Conservation (phyloP, 2,113 vertebrate genomes). For the Saccopteryx leptura region DNA sequence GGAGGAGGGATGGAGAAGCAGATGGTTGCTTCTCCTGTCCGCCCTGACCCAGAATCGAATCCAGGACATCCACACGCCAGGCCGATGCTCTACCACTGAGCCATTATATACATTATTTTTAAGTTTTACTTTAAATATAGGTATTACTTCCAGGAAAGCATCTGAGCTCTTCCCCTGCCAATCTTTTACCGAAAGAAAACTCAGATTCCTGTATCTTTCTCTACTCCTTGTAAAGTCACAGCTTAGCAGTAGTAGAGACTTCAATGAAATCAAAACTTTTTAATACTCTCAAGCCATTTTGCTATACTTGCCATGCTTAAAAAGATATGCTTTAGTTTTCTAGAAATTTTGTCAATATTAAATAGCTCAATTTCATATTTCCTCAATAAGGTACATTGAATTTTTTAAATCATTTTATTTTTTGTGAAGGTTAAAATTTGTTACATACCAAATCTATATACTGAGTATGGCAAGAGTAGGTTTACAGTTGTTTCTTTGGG, state of each 20-base stretch:
- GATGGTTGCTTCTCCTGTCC: too few species aligned
- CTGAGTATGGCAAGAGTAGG: background rate
- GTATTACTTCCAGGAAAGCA: background rate
- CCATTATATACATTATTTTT: background rate
- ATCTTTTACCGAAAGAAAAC: background rate
- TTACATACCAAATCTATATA: background rate
- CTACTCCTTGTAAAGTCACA: background rate
- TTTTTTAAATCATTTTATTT: slow-evolving; percentile 25
- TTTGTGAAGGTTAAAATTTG: background rate
- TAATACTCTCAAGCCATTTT: slow-evolving; percentile 9
- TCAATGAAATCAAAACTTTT: slow-evolving; percentile 43
- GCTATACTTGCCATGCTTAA: background rate
- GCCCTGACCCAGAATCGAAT: too few species aligned
- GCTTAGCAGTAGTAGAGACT: background rate
- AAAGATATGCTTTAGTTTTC: background rate
- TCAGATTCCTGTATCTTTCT: background rate
- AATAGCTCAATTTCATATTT: background rate
- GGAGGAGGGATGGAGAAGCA: too few species aligned
- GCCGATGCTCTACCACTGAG: too few species aligned
- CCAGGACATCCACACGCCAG: too few species aligned
- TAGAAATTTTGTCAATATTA: background rate
- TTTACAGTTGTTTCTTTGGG: background rate
- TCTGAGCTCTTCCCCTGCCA: background rate
- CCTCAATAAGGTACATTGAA: background rate
- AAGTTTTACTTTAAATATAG: background rate